phyloP scores from a whole-genome alignment of 2,888 invertebrate species.

The Hemaris fuciformis region DNA sequence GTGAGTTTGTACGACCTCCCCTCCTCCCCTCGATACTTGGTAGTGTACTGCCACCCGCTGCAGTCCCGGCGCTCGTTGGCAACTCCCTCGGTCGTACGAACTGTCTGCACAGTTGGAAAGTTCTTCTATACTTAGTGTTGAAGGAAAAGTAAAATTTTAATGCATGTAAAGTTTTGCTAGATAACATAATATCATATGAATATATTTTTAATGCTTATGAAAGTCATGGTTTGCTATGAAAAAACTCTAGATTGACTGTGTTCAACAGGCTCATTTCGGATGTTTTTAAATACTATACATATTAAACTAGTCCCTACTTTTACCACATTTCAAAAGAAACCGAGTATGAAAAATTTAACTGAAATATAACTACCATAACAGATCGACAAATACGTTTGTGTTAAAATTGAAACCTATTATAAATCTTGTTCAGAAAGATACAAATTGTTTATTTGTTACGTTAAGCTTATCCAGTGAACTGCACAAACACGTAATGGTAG shows the following conservation, averaged over 20 bases:
- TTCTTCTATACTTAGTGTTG: slow-evolving; percentile 38
- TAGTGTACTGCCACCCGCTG: neutral
- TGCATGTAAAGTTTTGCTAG: slow-evolving; percentile 39
- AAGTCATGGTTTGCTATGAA: too few relatives aligned
- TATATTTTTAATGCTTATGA: neutral
- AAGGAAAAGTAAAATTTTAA: slow-evolving; percentile 41
- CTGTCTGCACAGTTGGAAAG: slow-evolving; percentile 58
- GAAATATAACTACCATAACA: too few relatives aligned
- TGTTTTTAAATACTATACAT: too few relatives aligned
- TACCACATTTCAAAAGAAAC: too few relatives aligned
- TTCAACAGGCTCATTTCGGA: too few relatives aligned
- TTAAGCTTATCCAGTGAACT: neutral
- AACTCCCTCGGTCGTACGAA: slow-evolving; percentile 23
- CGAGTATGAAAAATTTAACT: too few relatives aligned
- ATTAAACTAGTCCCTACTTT: too few relatives aligned
- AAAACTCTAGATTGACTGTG: too few relatives aligned
- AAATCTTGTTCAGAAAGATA: neutral
- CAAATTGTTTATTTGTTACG: neutral
- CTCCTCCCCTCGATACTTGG: slow-evolving; percentile 19
- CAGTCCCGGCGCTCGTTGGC: slow-evolving; percentile 12
- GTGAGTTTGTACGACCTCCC: slow-evolving; percentile 42
- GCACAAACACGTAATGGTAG: slow-evolving; percentile 16
- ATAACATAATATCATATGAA: slow-evolving; percentile 24
- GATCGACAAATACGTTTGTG: too few relatives aligned
- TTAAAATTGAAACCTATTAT: too few relatives aligned